Base-by-base conservation (phyloP, 1,140 invertebrate genomes). In the Drosophila quadrilineata region DNA sequence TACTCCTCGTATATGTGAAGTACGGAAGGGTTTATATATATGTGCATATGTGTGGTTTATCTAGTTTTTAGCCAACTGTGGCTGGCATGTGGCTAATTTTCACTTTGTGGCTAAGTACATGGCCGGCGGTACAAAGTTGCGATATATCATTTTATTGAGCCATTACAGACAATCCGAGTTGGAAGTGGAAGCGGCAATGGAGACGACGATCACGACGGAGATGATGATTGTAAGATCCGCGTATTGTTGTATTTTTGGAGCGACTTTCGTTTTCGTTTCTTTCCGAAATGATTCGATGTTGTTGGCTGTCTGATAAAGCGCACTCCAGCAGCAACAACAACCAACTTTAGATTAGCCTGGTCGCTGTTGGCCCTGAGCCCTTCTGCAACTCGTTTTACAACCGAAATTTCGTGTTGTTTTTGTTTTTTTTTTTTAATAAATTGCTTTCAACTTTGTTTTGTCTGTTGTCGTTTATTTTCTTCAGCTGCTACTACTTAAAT, bases 251-350 rank as follows among this genome's bases (percentile, higher is more conserved):
- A 41, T 46, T 24, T 63, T 69, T 60, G 63, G 54, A 72, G 46
- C 65, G 77, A 84, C 77, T 84, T 84, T 84, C 77, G 77, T 85
- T 84, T 84, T 84, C 79, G 79, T 84, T 84, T 65, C 58, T 68
- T 57, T 60, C 33, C 21, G 21, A 17, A n/a, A n/a, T n/a, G n/a
- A n/a, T n/a, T n/a, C 21, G 50, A 33, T 12, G 35, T 28, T 64
- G 60, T 38, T 64, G 31, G 45, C 33, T 64, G 63, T 38, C 45
- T 76, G 77, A 82, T 84, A 84, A 82, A 82, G 43, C 77, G 79
- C 77, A 77, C 69, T 76, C 59, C 75, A 76, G 74, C 72, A 76
- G 38, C 22, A 46, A 43, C 33, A 45, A 10, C 26, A 21, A 12
- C 53, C 33, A 33, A 8, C 31, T 36, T 8, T 43, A 14, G 45